Evolutionary conservation across 2,113 vertebrate species (phyloP).

Genomic region (Elanus axillaris): DNA sequence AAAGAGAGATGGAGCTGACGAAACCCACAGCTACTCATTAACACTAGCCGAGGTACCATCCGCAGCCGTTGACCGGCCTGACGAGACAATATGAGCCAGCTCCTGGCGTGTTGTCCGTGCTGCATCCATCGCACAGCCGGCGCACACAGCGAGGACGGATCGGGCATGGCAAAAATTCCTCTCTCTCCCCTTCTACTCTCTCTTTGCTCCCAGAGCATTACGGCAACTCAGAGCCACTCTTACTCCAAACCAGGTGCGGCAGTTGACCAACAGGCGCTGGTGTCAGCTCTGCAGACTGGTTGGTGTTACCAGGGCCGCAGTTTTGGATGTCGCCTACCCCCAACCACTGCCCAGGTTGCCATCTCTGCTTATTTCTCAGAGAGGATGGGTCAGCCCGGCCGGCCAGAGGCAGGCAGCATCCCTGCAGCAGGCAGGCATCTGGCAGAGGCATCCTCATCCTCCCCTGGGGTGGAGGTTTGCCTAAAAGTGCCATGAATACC

Average conservation of each 20-base stretch:
- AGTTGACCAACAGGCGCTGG: constrained; percentile 74
- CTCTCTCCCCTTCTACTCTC: background rate
- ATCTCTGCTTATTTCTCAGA: background rate
- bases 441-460: background rate
- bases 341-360: constrained; percentile 76
- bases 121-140: background rate
- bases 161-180: background rate
- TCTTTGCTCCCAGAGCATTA: background rate
- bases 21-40: constrained; percentile 67
- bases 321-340: constrained; percentile 72
- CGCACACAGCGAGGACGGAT: fast-evolving
- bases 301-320: constrained; percentile 49
- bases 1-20: constrained; percentile 72
- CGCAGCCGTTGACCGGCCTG: too few species aligned
- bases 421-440: background rate
- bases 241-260: constrained; percentile 54
- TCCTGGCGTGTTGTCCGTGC: background rate
- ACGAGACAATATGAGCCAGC: too few species aligned
- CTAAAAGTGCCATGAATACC: background rate
- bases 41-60: constrained; percentile 70
- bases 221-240: background rate
- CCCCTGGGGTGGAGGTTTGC: background rate
- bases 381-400: background rate
- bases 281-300: constrained; percentile 65
- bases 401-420: background rate